Base-by-base conservation (phyloP, 1,140 invertebrate genomes). In the Oryctes rhinoceros region DNA sequence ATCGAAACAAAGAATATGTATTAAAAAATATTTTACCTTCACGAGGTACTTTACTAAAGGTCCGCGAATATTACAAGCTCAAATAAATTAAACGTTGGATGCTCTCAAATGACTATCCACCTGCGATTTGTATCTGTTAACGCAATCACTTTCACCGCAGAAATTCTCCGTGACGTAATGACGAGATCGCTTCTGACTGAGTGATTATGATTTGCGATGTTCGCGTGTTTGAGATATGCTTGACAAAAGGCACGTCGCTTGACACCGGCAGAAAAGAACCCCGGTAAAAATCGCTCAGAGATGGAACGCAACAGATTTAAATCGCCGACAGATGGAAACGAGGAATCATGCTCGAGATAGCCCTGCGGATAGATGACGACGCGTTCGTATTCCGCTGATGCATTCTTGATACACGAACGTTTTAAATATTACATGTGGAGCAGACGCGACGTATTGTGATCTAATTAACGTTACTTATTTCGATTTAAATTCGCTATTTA, bases 191-290 rank as follows among this genome's bases (percentile, higher is more conserved):
- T 18, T 37, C 35, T 71, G 24, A 35, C 65, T 71, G 65, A 71
- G 65, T 71, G 65, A 71, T 71, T 71, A 71, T 71, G 65, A 71
- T 71, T 71, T 71, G 65, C 65, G 65, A 35, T 71, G 65, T 71
- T 71, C 65, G 65, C 10, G 24, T 24, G 18, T 30, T 71, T 37
- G 65, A 71, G 65, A 71, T 71, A 24, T 24, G 65, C 65, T 71
- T 35, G 24, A 37, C 65, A 37, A 30, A 37, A 71, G 20, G 24
- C 53, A 59, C 37, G 11, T 35, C 35, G 24, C 65, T 30, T 71
- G 65, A 35, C 35, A 13, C 65, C 20, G 65, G 13, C 65, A 71
- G 20, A 15, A 24, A 35, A 37, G 65, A 59, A 71, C 24, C 20
- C 13, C 65, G 5, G 20, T 71, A 71, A 20, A 30, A 71, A 35